Evolutionary conservation across 2,797 vertebrate species (phyloP).

Genomic region (Carcharodon carcharias): DNA sequence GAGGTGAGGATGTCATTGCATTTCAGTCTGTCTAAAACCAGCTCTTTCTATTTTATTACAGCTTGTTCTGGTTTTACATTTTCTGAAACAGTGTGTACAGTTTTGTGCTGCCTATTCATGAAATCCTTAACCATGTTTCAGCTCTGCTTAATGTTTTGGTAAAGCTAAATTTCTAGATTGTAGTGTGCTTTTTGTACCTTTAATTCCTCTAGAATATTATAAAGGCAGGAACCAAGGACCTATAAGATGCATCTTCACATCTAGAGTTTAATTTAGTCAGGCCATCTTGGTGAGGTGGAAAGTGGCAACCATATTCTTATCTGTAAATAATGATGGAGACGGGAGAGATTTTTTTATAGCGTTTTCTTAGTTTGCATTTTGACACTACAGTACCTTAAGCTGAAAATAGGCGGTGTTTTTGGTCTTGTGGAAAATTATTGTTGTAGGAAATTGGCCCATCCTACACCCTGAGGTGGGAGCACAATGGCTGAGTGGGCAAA

Average conservation of each 20-base stretch:
- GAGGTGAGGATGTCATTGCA: no score
- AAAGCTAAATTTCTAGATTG: no score
- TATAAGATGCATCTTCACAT: background rate
- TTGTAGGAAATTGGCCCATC: background rate
- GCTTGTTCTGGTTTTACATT: no score
- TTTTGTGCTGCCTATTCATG: no score
- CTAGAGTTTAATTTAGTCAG: background rate
- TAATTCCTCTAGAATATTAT: background rate
- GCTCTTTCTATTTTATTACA: no score
- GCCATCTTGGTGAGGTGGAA: background rate
- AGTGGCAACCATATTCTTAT: background rate
- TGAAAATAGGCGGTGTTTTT: background rate
- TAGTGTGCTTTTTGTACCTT: no score
- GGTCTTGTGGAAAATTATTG: background rate
- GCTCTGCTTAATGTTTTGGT: no score
- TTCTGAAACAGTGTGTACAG: no score
- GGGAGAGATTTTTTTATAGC: background rate
- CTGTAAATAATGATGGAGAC: background rate
- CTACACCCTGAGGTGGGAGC: background rate
- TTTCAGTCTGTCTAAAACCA: no score
- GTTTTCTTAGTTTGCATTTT: background rate
- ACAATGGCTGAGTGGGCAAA: background rate
- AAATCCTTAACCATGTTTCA: no score
- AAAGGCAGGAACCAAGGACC: background rate
- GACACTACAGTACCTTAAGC: background rate